Conservation (phyloP, 1,140 invertebrate species). For the Cecropterus lyciades region DNA sequence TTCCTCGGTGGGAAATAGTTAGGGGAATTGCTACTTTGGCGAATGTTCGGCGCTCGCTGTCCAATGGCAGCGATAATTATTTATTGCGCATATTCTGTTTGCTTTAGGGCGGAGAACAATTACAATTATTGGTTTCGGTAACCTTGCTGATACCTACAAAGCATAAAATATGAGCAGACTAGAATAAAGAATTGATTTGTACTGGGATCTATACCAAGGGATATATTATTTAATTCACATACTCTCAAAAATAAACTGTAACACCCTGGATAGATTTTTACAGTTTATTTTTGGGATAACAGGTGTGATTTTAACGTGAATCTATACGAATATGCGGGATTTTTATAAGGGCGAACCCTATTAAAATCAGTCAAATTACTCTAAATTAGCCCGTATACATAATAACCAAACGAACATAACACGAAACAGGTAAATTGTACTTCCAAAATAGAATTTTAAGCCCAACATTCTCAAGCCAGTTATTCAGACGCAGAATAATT, state of each 20-base stretch:
- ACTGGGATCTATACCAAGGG: no score
- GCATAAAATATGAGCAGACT: no score
- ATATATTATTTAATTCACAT: no score
- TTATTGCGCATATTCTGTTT: slow-evolving; percentile 41
- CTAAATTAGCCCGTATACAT: no score
- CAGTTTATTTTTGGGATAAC: background rate
- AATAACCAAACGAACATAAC: no score
- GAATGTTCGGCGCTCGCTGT: slow-evolving; percentile 48
- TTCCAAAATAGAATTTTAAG: no score
- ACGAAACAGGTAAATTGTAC: background rate
- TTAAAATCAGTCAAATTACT: no score
- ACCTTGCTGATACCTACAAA: slow-evolving; percentile 2
- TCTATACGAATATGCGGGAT: no score
- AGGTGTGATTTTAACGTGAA: no score
- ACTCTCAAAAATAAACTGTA: no score
- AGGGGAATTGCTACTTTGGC: slow-evolving; percentile 66
- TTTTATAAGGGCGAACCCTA: no score
- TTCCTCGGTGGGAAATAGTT: slow-evolving; percentile 72
- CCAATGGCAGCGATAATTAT: slow-evolving; percentile 45
- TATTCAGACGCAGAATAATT: background rate
- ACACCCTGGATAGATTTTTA: background rate
- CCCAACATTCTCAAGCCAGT: no score
- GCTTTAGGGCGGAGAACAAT: slow-evolving; percentile 20
- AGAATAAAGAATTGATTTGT: slow-evolving; percentile 12
- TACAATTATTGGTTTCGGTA: slow-evolving; percentile 29